A percentile compares a stretch with the other conserved stretches of the same genome.
These are phyloP conservation scores for Leptodactylus fallax DNA, from an alignment of 2,797 vertebrate genomes.

Conservation along the genomic window DNA sequence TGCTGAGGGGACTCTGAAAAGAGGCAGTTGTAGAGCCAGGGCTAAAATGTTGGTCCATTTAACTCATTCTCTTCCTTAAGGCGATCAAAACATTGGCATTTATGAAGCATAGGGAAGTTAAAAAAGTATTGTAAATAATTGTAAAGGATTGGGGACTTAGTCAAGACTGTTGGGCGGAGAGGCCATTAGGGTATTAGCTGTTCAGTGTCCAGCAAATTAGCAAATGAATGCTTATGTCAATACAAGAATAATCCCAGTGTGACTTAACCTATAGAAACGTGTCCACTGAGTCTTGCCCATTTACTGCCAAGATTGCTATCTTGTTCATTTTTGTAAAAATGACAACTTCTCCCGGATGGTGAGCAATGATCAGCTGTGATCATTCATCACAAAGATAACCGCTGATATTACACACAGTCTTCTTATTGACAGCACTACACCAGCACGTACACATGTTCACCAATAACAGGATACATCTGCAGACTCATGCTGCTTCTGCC, in stretches of 20 bases:
- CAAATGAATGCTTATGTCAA: constrained; percentile 85
- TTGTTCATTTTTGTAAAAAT: not conserved
- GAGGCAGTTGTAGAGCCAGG: constrained; percentile 74
- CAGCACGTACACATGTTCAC: not conserved
- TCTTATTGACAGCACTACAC: not conserved
- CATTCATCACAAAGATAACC: too few relatives aligned
- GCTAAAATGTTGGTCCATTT: constrained; percentile 82
- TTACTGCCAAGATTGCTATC: constrained; percentile 49
- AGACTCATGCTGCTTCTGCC: not conserved
- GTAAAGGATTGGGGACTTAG: constrained; percentile 37
- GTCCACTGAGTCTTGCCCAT: constrained; percentile 48
- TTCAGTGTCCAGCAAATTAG: constrained; percentile 80
- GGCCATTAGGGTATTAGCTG: constrained; percentile 63
- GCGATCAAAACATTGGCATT: constrained; percentile 80
- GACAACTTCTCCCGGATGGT: too few relatives aligned
- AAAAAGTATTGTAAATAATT: constrained; percentile 66
- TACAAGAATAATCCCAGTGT: constrained; percentile 78
- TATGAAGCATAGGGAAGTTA: constrained; percentile 74
- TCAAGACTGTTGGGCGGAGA: constrained; percentile 38
- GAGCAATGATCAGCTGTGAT: too few relatives aligned
- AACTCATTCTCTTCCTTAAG: constrained; percentile 83
- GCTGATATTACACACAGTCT: not conserved
- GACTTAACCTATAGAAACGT: constrained; percentile 75
- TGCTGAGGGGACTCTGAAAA: constrained; percentile 79
- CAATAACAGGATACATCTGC: not conserved